These are phyloP conservation scores for Rotaria sp. DNA, from an alignment of 2,888 invertebrate genomes.

Conservation along the genomic window DNA sequence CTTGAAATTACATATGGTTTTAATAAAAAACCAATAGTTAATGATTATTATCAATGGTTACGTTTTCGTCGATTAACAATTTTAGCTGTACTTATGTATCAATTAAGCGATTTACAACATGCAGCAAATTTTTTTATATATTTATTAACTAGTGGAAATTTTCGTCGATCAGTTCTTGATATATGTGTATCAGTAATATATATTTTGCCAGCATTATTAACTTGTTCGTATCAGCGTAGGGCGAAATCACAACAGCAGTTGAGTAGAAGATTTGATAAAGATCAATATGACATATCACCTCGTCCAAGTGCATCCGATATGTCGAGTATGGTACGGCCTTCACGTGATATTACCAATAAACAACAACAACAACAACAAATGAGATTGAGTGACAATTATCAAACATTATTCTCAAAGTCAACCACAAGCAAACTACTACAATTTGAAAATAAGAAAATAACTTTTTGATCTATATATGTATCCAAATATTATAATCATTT, in stretches of 20 bases:
- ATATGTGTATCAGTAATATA: neutral
- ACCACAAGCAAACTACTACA: neutral
- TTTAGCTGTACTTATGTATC: neutral
- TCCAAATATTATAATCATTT: neutral
- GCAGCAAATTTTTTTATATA: constrained; percentile 10
- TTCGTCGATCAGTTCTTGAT: neutral
- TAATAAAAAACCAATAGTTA: neutral
- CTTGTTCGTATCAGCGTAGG: neutral
- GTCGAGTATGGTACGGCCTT: neutral
- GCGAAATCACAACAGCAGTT: neutral
- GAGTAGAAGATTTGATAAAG: neutral
- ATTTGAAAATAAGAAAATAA: neutral
- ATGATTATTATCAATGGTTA: constrained; percentile 16
- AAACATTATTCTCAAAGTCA: neutral
- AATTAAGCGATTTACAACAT: constrained; percentile 23
- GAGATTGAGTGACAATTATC: neutral
- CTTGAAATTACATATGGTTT: constrained; percentile 1
- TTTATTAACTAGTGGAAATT: neutral
- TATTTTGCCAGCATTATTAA: neutral
- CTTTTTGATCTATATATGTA: too few species aligned
- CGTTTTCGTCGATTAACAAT: constrained; percentile 11
- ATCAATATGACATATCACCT: neutral
- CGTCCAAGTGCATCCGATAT: neutral
- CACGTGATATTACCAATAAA: neutral
- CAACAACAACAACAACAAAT: neutral